Conservation (phyloP, 1,140 invertebrate genomes). For the Carposina sasakii region DNA sequence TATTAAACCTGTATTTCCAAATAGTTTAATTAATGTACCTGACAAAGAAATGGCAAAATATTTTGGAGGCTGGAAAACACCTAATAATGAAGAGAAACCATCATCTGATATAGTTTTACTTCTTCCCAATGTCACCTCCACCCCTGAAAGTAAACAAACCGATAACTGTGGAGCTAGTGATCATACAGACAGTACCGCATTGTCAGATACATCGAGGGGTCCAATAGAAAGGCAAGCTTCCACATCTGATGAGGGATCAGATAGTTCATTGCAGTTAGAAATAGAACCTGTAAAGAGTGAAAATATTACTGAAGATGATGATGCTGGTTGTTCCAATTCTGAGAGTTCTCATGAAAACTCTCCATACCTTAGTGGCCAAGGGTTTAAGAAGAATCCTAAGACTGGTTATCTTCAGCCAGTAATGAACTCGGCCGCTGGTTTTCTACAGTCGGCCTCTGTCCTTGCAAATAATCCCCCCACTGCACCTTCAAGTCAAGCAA, state of each 20-base stretch:
- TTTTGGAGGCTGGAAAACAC: slow-evolving; percentile 53
- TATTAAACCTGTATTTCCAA: slow-evolving; percentile 63
- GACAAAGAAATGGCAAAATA: slow-evolving; percentile 63
- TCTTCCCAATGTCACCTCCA: slow-evolving; percentile 48
- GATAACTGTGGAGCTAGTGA: slow-evolving; percentile 54
- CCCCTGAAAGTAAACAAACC: slow-evolving; percentile 47
- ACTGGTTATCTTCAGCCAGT: slow-evolving; percentile 52
- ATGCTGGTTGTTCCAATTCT: slow-evolving; percentile 27
- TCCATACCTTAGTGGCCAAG: slow-evolving; percentile 41
- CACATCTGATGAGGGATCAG: slow-evolving; percentile 54
- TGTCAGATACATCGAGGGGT: slow-evolving; percentile 54
- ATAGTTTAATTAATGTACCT: slow-evolving; percentile 50
- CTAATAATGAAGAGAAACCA: slow-evolving; percentile 59
- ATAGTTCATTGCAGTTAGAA: slow-evolving; percentile 53
- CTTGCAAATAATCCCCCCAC: slow-evolving; percentile 28
- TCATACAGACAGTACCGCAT: slow-evolving; percentile 59
- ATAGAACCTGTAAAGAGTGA: slow-evolving; percentile 39
- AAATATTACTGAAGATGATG: no score
- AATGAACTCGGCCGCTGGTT: slow-evolving; percentile 38
- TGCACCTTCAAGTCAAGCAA: slow-evolving; percentile 30
- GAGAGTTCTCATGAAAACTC: slow-evolving; percentile 38
- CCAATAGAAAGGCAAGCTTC: slow-evolving; percentile 48
- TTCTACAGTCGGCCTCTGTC: slow-evolving; percentile 45
- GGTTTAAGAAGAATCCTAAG: slow-evolving; percentile 46
- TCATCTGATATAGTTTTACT: slow-evolving; percentile 60